A percentile compares a stretch with the other conserved stretches of the same genome.
phyloP scores from a whole-genome alignment of 2,113 vertebrate species.

The Felis chaus region DNA sequence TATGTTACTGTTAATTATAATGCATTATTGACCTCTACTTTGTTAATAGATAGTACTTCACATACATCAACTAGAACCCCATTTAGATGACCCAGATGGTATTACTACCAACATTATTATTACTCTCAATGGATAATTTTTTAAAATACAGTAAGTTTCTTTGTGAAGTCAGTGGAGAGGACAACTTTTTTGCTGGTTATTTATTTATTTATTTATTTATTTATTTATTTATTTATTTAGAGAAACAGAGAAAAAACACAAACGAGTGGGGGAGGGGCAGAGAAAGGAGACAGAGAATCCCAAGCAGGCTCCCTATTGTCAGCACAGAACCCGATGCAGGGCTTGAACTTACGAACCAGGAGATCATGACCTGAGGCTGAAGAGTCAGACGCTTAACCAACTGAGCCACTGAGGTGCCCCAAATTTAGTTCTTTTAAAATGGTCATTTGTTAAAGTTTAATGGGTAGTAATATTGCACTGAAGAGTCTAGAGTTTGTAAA shows the following conservation, averaged over 20 bases:
- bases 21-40: slow-evolving; percentile 49
- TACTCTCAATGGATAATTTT: slow-evolving; percentile 37
- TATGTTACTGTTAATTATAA: slow-evolving; percentile 23
- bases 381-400: no score
- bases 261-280: no score
- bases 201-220: not conserved
- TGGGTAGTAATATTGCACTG: not conserved
- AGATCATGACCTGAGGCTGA: no score
- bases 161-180: not conserved
- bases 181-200: not conserved
- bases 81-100: slow-evolving; percentile 10
- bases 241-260: no score
- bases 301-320: no score
- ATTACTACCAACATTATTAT: not conserved
- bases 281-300: no score
- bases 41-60: not conserved
- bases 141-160: slow-evolving; percentile 1
- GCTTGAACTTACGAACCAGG: no score
- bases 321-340: no score
- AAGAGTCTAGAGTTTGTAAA: not conserved
- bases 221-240: not conserved
- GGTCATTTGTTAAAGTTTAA: not conserved
- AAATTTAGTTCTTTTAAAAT: not conserved
- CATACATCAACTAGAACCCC: not conserved
- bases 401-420: no score